These are phyloP conservation scores for Crocidura indochinensis DNA, from an alignment of 2,797 vertebrate species.

Conservation along the genomic window DNA sequence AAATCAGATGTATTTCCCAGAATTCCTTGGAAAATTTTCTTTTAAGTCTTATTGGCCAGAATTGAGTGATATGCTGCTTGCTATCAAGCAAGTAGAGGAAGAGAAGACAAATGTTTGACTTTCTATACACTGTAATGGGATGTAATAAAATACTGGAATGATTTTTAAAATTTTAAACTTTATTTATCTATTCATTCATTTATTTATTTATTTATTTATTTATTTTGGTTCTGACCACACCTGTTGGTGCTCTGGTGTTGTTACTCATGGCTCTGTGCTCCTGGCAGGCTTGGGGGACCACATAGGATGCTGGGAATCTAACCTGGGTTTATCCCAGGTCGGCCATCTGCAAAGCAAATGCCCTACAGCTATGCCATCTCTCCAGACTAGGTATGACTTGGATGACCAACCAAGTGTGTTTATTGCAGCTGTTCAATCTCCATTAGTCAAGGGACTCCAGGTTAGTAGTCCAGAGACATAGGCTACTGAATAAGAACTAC, in stretches of 20 bases:
- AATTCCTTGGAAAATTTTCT: neutral
- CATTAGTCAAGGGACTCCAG: neutral
- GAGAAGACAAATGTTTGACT: neutral
- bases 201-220: no score
- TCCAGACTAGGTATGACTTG: neutral
- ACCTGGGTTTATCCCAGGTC: no score
- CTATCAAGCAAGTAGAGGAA: neutral
- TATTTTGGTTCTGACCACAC: no score
- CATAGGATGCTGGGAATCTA: no score
- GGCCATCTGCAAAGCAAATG: no score
- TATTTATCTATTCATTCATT: no score
- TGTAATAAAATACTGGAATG: neutral
- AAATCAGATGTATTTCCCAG: constrained; percentile 22
- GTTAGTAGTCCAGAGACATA: neutral
- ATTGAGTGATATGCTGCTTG: neutral
- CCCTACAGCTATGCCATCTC: no score
- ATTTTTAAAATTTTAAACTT: no score
- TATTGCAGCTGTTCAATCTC: neutral
- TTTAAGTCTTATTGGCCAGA: constrained; percentile 9
- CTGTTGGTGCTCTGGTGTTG: no score
- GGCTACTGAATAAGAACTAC: neutral
- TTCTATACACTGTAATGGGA: neutral
- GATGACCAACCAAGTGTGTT: neutral
- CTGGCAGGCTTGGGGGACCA: no score
- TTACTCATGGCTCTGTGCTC: no score